Conservation (phyloP, 2,797 vertebrate genomes). For the Lemur catta region DNA sequence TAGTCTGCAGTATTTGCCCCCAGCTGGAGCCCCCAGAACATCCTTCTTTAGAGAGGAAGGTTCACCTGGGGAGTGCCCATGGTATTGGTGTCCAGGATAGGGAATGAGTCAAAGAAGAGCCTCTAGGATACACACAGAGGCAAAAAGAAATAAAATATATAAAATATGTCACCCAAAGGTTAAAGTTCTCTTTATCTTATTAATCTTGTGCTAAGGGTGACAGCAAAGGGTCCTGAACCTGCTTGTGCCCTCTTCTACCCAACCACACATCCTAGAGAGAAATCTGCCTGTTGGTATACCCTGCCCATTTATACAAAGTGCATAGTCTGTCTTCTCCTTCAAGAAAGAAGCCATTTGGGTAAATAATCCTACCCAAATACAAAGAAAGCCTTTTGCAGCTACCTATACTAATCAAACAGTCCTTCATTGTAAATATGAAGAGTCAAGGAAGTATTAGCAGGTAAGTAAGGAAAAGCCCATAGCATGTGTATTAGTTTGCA, state of each 20-base stretch:
- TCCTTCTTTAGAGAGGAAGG: neutral
- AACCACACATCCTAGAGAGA: neutral
- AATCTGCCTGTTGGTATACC: neutral
- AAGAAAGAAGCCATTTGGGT: neutral
- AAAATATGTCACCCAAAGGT: neutral
- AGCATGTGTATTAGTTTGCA: neutral
- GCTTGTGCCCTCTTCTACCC: neutral
- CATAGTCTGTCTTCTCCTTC: neutral
- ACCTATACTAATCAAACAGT: neutral
- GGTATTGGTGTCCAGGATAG: neutral
- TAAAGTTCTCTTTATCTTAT: neutral
- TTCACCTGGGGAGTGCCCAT: neutral
- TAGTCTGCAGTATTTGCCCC: neutral
- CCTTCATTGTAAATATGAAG: neutral
- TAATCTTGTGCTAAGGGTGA: neutral
- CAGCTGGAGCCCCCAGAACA: neutral
- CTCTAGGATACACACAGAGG: neutral
- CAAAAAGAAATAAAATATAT: neutral
- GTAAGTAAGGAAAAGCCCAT: neutral
- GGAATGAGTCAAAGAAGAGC: neutral
- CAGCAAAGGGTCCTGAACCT: neutral
- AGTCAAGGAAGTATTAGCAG: neutral
- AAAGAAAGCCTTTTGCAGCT: neutral
- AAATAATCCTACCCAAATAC: neutral
- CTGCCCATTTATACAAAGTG: neutral